These are phyloP conservation scores for Drosophila borealis DNA, from an alignment of 2,888 invertebrate species.

Conservation along the genomic window DNA sequence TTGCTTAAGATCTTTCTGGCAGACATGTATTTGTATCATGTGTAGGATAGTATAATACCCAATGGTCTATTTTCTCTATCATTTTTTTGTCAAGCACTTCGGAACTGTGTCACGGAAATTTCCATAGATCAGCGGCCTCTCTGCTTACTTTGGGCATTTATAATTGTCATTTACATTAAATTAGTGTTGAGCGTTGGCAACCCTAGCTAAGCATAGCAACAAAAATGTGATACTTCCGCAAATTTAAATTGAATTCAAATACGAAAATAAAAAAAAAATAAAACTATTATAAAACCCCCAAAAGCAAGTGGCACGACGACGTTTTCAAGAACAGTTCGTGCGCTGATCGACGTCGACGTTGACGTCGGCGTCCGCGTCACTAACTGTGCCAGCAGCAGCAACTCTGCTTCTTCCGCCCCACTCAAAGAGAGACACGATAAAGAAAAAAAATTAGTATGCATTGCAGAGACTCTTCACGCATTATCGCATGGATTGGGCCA, in stretches of 20 bases:
- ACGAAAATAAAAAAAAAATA: slow-evolving; percentile 18
- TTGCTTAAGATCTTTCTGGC: no score
- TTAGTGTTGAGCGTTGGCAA: slow-evolving; percentile 31
- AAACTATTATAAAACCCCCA: slow-evolving; percentile 21
- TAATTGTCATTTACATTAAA: slow-evolving; percentile 46
- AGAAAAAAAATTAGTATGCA: slow-evolving; percentile 68
- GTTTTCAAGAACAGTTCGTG: slow-evolving; percentile 71
- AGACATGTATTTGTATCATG: no score
- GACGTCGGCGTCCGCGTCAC: slow-evolving; percentile 23
- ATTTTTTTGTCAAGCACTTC: neutral
- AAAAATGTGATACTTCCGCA: slow-evolving; percentile 63
- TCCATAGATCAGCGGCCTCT: slow-evolving; percentile 23
- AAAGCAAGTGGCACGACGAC: slow-evolving; percentile 36
- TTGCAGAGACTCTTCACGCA: slow-evolving; percentile 39
- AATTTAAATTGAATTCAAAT: slow-evolving; percentile 62
- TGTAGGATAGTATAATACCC: neutral
- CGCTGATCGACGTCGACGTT: slow-evolving; percentile 21
- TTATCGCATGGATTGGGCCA: slow-evolving; percentile 38
- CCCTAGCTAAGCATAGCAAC: slow-evolving; percentile 23
- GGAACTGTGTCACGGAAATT: slow-evolving; percentile 41
- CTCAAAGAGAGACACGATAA: slow-evolving; percentile 10
- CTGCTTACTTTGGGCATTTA: slow-evolving; percentile 11
- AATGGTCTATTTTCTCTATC: neutral
- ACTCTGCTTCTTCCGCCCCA: slow-evolving; percentile 55
- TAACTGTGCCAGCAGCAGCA: slow-evolving; percentile 57